Evolutionary conservation across 2,797 vertebrate species (phyloP), one percentile per base, ranked within the genome.

Genomic region (Clarias platycephalus): DNA sequence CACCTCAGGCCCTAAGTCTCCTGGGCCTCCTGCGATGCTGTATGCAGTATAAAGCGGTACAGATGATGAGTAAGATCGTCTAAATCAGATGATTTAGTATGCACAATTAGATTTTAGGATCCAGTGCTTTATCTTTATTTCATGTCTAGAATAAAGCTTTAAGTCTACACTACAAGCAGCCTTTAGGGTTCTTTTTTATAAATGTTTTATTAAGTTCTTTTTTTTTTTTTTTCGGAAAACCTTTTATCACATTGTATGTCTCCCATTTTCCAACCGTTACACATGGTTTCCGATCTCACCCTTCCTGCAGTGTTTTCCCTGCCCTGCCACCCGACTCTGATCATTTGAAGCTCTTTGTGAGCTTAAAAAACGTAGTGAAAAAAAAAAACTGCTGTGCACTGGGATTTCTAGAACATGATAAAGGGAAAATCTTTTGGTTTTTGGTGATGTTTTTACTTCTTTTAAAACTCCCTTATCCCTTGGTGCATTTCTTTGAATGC

Each of bases 401-500:
- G 57, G 37, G 66, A 71, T 28, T 84, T 26, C 55, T 26, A 12
- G 26, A 72, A 67, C 37, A 34, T 3, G 37, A n/a, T 37, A 1
- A 24, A 37, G 20, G 26, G 15, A 31, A 64, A 62, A 20, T 13
- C 57, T 13, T 18, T 63, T 40, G 13, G 3, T 34, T 13, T 66
- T 55, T 68, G 40, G 16, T 10, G 40, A 70, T 68, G 49, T 81
- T 18, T 74, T 70, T 34, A 3, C 44, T 78, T 62, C n/a, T 57
- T 70, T 49, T 70, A 64, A 2, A 5, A 3, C 13, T 9, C 7
- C 49, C n/a, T 60, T n/a, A 44, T 53, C 75, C 71, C 72, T 58
- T 40, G 70, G 20, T 72, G 67, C 74, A 71, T 87, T 68, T 84
- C 66, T 28, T 44, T 77, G 22, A 62, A 57, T 15, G 26, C 58